Evolutionary conservation across 1,140 invertebrate species (phyloP).

Genomic region (Drosophila lowei): DNA sequence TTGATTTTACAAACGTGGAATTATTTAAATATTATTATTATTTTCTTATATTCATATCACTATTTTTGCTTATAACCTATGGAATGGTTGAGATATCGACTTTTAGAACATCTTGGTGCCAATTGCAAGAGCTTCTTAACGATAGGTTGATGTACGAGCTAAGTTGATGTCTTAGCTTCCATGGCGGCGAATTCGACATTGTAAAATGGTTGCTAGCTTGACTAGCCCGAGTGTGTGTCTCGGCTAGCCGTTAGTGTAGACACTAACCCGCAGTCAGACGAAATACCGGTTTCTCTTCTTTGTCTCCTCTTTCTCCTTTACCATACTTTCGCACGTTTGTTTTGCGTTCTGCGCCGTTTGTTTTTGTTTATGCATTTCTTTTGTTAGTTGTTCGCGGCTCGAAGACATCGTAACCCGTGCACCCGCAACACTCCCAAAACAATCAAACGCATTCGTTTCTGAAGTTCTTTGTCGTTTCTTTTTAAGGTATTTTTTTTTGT

Average conservation of each 20-base stretch:
- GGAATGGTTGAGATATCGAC: no score
- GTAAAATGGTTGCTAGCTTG: background rate
- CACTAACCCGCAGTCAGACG: no score
- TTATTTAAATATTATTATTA: no score
- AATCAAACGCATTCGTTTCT: slow-evolving; percentile 4
- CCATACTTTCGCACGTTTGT: slow-evolving; percentile 4
- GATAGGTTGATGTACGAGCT: no score
- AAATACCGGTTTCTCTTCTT: slow-evolving; percentile 9
- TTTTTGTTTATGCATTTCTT: slow-evolving; percentile 62
- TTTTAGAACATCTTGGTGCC: slow-evolving; percentile 1
- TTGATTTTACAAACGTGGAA: no score
- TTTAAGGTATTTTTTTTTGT: slow-evolving; percentile 4
- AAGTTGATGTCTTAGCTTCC: background rate
- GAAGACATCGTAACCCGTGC: slow-evolving; percentile 56
- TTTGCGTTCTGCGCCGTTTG: slow-evolving; percentile 29
- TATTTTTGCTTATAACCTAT: no score
- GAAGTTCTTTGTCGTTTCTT: no score
- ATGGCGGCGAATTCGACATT: no score
- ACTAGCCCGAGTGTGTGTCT: background rate
- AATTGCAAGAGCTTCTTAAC: background rate
- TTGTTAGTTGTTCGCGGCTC: slow-evolving; percentile 65
- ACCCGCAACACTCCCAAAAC: slow-evolving; percentile 17
- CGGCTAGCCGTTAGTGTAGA: no score
- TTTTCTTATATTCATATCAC: no score
- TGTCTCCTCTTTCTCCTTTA: background rate